Evolutionary conservation across 2,113 vertebrate species (phyloP).

Genomic region (Megaleporinus macrocephalus): DNA sequence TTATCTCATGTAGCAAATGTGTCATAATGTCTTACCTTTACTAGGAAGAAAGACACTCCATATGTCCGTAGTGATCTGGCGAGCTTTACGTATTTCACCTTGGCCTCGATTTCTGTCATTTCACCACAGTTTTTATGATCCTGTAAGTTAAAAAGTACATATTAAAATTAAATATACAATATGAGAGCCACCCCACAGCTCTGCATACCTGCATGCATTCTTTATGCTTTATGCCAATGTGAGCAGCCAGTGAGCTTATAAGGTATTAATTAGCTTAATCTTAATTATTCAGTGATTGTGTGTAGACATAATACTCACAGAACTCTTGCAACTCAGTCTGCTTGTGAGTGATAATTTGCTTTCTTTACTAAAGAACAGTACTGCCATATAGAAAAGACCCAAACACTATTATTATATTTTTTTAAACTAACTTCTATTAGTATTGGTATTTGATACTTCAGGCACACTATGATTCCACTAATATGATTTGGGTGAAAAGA

Average conservation of each 20-base stretch:
- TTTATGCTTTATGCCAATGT: neutral
- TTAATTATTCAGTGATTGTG: neutral
- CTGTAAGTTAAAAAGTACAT: constrained; percentile 69
- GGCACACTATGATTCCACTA: neutral
- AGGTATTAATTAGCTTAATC: constrained; percentile 16
- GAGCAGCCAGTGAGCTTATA: constrained; percentile 12
- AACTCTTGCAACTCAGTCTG: neutral
- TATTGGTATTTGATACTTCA: neutral
- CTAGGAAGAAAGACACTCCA: constrained; percentile 96
- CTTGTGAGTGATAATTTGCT: neutral
- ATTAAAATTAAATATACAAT: neutral
- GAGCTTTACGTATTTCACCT: constrained; percentile 97
- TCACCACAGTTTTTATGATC: constrained; percentile 97
- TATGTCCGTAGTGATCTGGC: constrained; percentile 94
- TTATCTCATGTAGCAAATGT: neutral
- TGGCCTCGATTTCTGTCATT: constrained; percentile 97
- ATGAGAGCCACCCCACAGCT: neutral
- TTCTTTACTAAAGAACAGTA: neutral
- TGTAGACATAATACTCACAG: neutral
- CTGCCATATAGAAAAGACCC: neutral
- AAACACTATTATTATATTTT: neutral
- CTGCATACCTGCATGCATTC: neutral
- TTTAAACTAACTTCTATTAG: neutral
- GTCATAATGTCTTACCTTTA: constrained; percentile 83
- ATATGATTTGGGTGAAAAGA: neutral